Base-by-base conservation (phyloP, 2,888 invertebrate species). In the Brachycybe producta region DNA sequence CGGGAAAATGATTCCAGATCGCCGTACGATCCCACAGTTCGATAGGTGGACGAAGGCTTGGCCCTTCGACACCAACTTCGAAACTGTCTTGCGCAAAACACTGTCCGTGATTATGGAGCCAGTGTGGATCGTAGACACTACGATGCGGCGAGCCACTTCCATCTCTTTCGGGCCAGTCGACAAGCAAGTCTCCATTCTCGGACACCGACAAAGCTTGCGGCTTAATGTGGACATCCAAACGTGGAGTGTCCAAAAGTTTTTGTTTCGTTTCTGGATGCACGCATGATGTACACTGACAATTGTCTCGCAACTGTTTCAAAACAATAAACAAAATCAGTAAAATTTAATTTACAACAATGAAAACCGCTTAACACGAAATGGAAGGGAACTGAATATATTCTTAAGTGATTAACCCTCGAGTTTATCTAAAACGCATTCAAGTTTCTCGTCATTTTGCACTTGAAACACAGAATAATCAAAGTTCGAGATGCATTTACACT, bases 21-120 rank as follows among this genome's bases (percentile, higher is more conserved):
- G 56, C 49, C 23, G 59, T 58, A 27, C 61, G 53, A 54, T 64
- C 61, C 64, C 64, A 64, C 2, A 61, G 52, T 11, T 59, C 55
- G 28, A 60, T 44, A 1, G 57, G 57, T 8, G 62, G 60, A 15
- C 59, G 52, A 7, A 54, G 38, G n/a, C 54, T 52, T 19, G 35
- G 36, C n/a, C 32, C 47, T 36, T 51, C 53, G 15, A 45, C 55
- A 19, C 56, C 54, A 5, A 55, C 55, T 23, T 60, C 61, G 53
- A 62, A 62, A 8, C 57, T 60, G 35, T 64, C 62, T 39, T 61
- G 57, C 46, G 61, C 61, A 54, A 64, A 64, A 41, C 61, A 60
- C 49, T 59, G 60, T 13, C 64, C 63, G 53, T 62, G 63, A 34
- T 60, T 59, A 46, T 61, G 61, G 35, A 64, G 55, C 64, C 64